Evolutionary conservation across 1,140 invertebrate genomes (phyloP).

Genomic region (Macrobrachium rosenbergii): DNA sequence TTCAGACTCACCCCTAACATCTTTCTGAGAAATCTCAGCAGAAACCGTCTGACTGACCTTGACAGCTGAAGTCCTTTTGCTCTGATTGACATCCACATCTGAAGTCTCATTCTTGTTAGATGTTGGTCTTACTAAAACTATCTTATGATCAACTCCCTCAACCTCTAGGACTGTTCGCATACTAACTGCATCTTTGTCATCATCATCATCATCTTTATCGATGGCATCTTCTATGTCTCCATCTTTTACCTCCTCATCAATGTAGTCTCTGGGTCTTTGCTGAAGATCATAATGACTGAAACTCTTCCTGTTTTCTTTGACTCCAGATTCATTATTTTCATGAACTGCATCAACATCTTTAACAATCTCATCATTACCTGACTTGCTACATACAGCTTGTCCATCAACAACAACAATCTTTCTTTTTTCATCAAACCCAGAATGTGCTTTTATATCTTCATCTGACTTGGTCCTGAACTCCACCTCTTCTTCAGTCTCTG

Average conservation of each 20-base stretch:
- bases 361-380: not conserved
- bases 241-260: not conserved
- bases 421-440: not conserved
- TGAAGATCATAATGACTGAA: conserved; percentile 34
- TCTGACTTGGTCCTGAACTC: too few relatives aligned
- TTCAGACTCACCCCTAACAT: too few relatives aligned
- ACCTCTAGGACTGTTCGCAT: not conserved
- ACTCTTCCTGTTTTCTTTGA: conserved; percentile 25
- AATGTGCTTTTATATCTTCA: too few relatives aligned
- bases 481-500: too few relatives aligned
- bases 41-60: too few relatives aligned
- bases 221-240: not conserved
- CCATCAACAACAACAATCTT: not conserved
- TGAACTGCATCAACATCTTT: not conserved
- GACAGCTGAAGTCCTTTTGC: too few relatives aligned
- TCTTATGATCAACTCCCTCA: too few relatives aligned
- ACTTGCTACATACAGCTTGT: not conserved
- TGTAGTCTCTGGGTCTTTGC: conserved; percentile 9
- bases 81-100: too few relatives aligned
- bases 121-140: too few relatives aligned
- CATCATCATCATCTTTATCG: not conserved
- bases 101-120: too few relatives aligned
- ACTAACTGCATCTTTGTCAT: not conserved
- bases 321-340: not conserved
- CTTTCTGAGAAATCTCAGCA: too few relatives aligned